These are phyloP conservation scores for Axis porcinus DNA, from an alignment of 2,113 vertebrate genomes.

Conservation along the genomic window DNA sequence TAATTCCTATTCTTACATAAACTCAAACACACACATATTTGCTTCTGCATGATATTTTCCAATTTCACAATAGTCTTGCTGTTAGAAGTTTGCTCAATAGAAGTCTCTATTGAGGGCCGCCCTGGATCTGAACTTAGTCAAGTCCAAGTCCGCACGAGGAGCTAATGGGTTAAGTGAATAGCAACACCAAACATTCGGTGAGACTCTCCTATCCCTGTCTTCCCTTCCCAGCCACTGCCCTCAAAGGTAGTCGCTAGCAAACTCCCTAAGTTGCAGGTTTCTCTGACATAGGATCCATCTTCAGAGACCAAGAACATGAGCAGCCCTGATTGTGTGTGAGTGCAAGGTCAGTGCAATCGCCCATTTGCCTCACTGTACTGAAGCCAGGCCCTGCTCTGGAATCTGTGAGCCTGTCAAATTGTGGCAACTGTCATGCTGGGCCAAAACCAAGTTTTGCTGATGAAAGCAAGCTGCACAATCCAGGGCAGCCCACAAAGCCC, in stretches of 20 bases:
- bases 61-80: background rate
- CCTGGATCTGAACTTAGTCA: background rate
- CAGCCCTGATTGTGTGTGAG: background rate
- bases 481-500: background rate
- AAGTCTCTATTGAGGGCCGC: background rate
- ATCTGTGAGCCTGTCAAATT: background rate
- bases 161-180: background rate
- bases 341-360: background rate
- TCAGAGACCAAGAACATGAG: background rate
- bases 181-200: background rate
- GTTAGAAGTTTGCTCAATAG: background rate
- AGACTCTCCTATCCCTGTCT: background rate
- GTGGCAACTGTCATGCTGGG: background rate
- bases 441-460: slow-evolving; percentile 34
- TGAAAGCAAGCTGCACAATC: background rate
- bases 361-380: background rate
- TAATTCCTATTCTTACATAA: background rate
- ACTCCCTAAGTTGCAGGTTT: background rate
- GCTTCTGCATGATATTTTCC: background rate
- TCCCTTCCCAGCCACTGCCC: background rate
- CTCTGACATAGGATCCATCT: background rate
- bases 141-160: background rate
- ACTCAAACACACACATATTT: background rate
- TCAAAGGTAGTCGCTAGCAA: background rate
- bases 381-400: background rate